A percentile compares a stretch with the other conserved stretches of the same genome.
Evolutionary conservation across 2,888 invertebrate genomes (phyloP).

Genomic region (Charanyca ferruginea): DNA sequence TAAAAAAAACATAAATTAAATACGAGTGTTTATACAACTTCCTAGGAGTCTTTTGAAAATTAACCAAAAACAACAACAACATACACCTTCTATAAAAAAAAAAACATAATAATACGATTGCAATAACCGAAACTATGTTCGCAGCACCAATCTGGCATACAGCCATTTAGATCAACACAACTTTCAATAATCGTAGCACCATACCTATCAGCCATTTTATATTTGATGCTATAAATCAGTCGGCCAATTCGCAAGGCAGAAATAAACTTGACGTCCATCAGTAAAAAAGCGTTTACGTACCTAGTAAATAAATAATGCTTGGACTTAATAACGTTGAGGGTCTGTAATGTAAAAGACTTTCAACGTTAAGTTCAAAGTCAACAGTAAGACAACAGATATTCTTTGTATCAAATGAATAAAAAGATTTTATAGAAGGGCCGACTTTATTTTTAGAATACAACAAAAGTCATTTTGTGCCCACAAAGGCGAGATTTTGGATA

Average conservation of each 20-base stretch:
- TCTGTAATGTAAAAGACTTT: not conserved
- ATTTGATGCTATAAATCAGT: constrained; percentile 45
- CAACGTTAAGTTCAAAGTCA: not conserved
- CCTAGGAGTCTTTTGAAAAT: no score
- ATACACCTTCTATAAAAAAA: no score
- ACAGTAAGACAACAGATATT: not conserved
- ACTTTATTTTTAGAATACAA: no score
- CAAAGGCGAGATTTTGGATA: no score
- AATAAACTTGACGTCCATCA: constrained; percentile 24
- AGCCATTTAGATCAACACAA: constrained; percentile 24
- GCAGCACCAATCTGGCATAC: constrained; percentile 13
- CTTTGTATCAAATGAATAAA: not conserved
- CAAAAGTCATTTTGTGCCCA: no score
- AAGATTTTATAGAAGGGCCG: no score
- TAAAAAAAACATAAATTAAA: no score
- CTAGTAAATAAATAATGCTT: constrained; percentile 27
- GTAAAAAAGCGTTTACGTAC: not conserved
- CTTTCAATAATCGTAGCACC: constrained; percentile 10
- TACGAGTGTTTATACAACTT: no score
- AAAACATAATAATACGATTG: not conserved
- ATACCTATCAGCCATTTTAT: constrained; percentile 29
- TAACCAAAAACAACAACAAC: no score
- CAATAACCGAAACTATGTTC: not conserved
- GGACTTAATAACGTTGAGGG: not conserved
- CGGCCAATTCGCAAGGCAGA: constrained; percentile 9